These are phyloP conservation scores for Syndactyla subalaris DNA, from an alignment of 2,797 vertebrate species.

Conservation along the genomic window DNA sequence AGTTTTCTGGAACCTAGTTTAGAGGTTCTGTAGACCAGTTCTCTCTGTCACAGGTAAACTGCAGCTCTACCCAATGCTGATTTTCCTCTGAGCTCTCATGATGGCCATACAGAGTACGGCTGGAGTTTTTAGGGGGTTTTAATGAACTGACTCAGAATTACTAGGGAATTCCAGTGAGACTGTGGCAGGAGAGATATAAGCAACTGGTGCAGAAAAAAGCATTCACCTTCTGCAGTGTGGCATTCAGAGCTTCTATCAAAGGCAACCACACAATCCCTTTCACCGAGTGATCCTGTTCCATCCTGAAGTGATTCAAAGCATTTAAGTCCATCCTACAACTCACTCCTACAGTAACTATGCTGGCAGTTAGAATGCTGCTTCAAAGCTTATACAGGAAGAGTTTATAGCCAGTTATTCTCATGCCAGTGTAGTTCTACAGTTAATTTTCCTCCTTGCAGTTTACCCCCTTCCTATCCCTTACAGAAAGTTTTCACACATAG, in stretches of 20 bases:
- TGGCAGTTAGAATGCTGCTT: not conserved
- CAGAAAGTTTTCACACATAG: not conserved
- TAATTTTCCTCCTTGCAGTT: not conserved
- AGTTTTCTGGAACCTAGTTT: not conserved
- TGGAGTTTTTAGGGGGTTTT: not conserved
- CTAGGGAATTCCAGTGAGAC: not conserved
- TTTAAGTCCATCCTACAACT: not conserved
- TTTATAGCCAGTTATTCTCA: not conserved
- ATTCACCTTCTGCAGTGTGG: not conserved
- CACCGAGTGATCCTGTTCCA: fast-evolving
- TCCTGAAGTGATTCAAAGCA: not conserved
- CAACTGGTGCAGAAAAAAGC: not conserved
- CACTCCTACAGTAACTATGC: not conserved
- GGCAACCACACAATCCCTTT: not conserved
- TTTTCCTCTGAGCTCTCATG: not conserved
- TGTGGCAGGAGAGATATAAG: not conserved
- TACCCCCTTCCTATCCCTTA: not conserved
- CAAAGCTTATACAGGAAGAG: not conserved
- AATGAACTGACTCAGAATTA: not conserved
- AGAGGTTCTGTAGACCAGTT: not conserved
- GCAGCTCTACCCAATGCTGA: not conserved
- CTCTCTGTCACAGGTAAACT: not conserved
- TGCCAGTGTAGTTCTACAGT: not conserved
- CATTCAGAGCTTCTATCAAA: not conserved
- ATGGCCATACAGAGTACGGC: fast-evolving